Conservation (phyloP, 1,140 invertebrate genomes). For the Fopius arisanus region DNA sequence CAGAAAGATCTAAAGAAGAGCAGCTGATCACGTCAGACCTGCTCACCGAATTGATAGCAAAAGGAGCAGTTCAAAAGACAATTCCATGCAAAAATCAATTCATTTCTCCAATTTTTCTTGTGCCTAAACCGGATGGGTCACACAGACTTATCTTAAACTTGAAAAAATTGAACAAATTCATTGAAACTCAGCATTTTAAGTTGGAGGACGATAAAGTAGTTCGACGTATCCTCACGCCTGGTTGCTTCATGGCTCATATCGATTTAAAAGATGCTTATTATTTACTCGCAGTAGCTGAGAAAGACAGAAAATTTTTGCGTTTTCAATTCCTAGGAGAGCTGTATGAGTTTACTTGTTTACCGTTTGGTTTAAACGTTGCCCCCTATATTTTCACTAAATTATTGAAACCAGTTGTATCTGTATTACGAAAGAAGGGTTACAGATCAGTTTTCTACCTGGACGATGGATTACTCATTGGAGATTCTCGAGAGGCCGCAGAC, state of each 20-base stretch:
- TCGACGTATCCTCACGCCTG: neutral
- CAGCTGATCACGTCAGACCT: neutral
- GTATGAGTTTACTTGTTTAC: neutral
- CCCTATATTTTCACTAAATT: conserved; percentile 52
- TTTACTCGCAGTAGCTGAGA: neutral
- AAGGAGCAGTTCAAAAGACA: neutral
- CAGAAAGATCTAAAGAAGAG: conserved; percentile 4
- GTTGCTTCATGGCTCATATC: conserved; percentile 3
- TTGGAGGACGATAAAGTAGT: conserved; percentile 11
- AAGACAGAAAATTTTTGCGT: conserved; percentile 22
- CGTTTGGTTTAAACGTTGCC: neutral
- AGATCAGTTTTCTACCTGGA: conserved; percentile 20
- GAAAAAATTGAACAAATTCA: conserved; percentile 10
- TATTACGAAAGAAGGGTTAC: conserved; percentile 8
- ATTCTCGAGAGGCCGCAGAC: neutral
- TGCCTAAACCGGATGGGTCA: conserved; percentile 9
- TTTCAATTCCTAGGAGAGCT: neutral
- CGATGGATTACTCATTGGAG: conserved; percentile 20
- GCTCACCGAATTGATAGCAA: neutral
- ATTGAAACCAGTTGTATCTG: conserved; percentile 40
- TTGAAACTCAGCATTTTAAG: conserved; percentile 10
- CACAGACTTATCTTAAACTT: conserved; percentile 18
- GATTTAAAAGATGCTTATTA: conserved; percentile 25
- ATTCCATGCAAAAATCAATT: neutral
- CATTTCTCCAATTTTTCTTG: conserved; percentile 9